phyloP scores from a whole-genome alignment of 2,888 invertebrate genomes.

The Thelaira solivaga region DNA sequence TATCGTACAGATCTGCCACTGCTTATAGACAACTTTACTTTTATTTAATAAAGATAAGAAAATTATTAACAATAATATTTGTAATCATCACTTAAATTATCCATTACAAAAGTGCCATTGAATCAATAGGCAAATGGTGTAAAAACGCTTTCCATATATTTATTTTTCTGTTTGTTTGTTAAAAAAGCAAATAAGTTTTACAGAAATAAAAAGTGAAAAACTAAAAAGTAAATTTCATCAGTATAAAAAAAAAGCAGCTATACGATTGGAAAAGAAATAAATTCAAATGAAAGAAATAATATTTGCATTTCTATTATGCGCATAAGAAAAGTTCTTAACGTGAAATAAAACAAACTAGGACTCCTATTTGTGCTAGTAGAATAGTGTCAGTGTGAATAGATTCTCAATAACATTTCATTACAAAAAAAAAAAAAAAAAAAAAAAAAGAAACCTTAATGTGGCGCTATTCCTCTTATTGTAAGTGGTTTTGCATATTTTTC shows the following conservation, averaged over 20 bases:
- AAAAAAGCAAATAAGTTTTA: no score
- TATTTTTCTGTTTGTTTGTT: no score
- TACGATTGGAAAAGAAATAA: constrained; percentile 6
- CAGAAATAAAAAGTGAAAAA: no score
- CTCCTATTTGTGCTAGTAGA: constrained; percentile 42
- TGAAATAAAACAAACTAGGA: constrained; percentile 26
- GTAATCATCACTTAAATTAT: constrained; percentile 28
- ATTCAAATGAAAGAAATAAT: constrained; percentile 35
- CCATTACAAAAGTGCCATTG: constrained; percentile 27
- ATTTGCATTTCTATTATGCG: constrained; percentile 55
- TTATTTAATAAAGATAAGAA: background rate
- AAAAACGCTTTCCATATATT: no score
- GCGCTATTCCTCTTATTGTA: constrained; percentile 24
- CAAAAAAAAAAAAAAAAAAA: constrained; percentile 12
- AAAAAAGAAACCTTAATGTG: background rate
- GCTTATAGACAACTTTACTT: background rate
- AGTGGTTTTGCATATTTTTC: constrained; percentile 31
- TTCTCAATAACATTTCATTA: constrained; percentile 71
- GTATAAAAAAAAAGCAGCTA: no score
- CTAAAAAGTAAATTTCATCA: no score
- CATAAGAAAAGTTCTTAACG: constrained; percentile 34
- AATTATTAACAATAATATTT: constrained; percentile 23
- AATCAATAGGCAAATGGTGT: background rate
- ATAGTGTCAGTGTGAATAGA: constrained; percentile 65
- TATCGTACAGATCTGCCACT: no score